These are phyloP conservation scores for Dasypolia templi DNA, from an alignment of 2,888 invertebrate species.

Conservation along the genomic window DNA sequence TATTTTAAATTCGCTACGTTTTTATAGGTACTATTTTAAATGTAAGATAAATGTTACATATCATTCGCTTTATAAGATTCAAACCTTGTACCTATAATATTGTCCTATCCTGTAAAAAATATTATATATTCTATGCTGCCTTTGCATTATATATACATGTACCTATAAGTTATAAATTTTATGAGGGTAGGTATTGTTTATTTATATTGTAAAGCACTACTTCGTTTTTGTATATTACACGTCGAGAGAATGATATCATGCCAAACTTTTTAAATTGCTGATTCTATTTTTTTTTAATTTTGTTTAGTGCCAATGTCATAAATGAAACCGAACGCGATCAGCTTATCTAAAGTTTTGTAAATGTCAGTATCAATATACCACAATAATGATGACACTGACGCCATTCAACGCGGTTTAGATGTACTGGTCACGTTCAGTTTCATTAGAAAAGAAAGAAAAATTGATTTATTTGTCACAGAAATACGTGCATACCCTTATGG, in stretches of 20 bases:
- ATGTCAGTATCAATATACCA: neutral
- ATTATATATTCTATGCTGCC: conserved; percentile 79
- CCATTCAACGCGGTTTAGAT: neutral
- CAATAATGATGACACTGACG: neutral
- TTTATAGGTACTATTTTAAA: conserved; percentile 77
- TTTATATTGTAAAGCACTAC: conserved; percentile 45
- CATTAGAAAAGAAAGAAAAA: no score
- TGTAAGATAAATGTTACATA: conserved; percentile 87
- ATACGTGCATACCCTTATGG: no score
- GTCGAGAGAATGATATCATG: conserved; percentile 31
- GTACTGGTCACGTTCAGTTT: neutral
- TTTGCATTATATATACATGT: conserved; percentile 70
- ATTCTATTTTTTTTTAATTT: conserved; percentile 48
- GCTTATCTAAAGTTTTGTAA: neutral
- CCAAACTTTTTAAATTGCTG: conserved; percentile 44
- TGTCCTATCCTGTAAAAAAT: conserved; percentile 74
- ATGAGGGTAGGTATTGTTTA: conserved; percentile 59
- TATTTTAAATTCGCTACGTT: conserved; percentile 78
- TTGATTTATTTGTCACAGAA: no score
- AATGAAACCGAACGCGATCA: neutral
- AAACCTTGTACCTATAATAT: conserved; percentile 74
- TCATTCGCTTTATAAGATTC: conserved; percentile 90
- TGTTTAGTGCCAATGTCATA: conserved; percentile 12
- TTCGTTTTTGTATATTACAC: conserved; percentile 41
- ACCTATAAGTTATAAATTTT: conserved; percentile 62